A percentile compares a stretch with the other conserved stretches of the same genome.
Evolutionary conservation across 1,140 invertebrate genomes (phyloP).

Genomic region (Zaprionus ghesquierei): DNA sequence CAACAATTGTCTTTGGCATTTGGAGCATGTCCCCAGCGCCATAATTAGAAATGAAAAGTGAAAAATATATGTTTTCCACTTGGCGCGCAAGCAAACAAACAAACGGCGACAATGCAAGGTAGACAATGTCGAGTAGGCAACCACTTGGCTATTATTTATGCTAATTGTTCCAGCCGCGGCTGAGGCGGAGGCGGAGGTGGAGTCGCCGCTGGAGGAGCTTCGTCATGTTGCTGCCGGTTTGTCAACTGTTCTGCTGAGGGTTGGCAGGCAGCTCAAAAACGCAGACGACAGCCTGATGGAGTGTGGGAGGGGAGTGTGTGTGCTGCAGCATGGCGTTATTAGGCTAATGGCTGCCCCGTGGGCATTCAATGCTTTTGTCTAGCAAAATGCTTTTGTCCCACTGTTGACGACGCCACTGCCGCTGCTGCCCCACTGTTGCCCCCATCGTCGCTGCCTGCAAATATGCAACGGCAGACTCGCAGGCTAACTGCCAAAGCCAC

Average conservation of each 20-base stretch:
- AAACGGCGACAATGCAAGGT: slow-evolving; percentile 31
- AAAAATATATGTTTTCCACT: slow-evolving; percentile 67
- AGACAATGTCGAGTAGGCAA: slow-evolving; percentile 36
- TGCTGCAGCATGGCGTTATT: slow-evolving; percentile 63
- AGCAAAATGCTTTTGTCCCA: slow-evolving; percentile 66
- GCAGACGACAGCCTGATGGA: slow-evolving; percentile 28
- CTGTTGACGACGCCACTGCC: slow-evolving; percentile 13
- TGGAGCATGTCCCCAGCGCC: slow-evolving; percentile 66
- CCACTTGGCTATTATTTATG: slow-evolving; percentile 78
- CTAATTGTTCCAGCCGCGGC: slow-evolving; percentile 66
- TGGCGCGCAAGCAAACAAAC: slow-evolving; percentile 34
- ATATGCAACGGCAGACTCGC: slow-evolving; percentile 60
- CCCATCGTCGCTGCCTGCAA: slow-evolving; percentile 37
- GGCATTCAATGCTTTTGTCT: slow-evolving; percentile 77
- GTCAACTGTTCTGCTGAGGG: slow-evolving; percentile 34
- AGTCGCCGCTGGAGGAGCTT: not conserved
- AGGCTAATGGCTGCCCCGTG: slow-evolving; percentile 77
- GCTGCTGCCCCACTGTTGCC: not conserved
- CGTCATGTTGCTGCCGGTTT: slow-evolving; percentile 53
- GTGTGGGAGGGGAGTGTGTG: slow-evolving; percentile 14
- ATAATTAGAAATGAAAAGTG: slow-evolving; percentile 75
- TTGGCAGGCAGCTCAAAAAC: slow-evolving; percentile 39
- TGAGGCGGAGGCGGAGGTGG: not conserved
- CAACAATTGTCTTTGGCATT: slow-evolving; percentile 58
- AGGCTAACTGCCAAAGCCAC: slow-evolving; percentile 72